Evolutionary conservation across 30 jellyfish, hydroid and myxozoan species (phyloP).

Genomic region (Pelagia noctiluca): DNA sequence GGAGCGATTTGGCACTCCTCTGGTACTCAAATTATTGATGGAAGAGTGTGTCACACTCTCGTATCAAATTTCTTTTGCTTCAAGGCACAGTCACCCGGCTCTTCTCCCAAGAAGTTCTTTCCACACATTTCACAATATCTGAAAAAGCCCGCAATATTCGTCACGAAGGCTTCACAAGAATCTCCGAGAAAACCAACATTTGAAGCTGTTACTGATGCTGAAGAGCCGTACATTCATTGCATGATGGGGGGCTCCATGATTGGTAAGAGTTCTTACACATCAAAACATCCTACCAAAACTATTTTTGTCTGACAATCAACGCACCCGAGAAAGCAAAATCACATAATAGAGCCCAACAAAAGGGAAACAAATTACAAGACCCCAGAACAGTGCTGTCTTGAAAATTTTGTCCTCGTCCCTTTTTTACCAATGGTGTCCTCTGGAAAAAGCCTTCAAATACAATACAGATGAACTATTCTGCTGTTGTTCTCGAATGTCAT

Average conservation of each 20-base stretch:
- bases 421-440: too few relatives aligned
- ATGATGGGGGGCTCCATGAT: slow-evolving; percentile 68
- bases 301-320: not conserved
- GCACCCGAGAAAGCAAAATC: not conserved
- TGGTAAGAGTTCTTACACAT: slow-evolving; percentile 16
- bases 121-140: slow-evolving; percentile 43
- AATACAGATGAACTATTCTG: too few relatives aligned
- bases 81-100: slow-evolving; percentile 49
- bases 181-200: slow-evolving; percentile 30
- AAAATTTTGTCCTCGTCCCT: not conserved
- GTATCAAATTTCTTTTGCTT: too few relatives aligned
- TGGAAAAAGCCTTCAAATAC: too few relatives aligned
- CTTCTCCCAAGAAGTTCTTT: slow-evolving; percentile 36
- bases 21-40: too few relatives aligned
- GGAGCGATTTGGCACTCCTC: too few relatives aligned
- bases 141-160: slow-evolving; percentile 50
- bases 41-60: too few relatives aligned
- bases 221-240: slow-evolving; percentile 68
- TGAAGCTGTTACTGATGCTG: slow-evolving; percentile 67
- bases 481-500: too few relatives aligned
- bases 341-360: too few relatives aligned
- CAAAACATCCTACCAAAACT: not conserved
- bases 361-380: too few relatives aligned
- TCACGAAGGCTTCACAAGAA: slow-evolving; percentile 59
- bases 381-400: too few relatives aligned